Evolutionary conservation across 2,113 vertebrate genomes (phyloP).

Genomic region (Ceyx melanurus): DNA sequence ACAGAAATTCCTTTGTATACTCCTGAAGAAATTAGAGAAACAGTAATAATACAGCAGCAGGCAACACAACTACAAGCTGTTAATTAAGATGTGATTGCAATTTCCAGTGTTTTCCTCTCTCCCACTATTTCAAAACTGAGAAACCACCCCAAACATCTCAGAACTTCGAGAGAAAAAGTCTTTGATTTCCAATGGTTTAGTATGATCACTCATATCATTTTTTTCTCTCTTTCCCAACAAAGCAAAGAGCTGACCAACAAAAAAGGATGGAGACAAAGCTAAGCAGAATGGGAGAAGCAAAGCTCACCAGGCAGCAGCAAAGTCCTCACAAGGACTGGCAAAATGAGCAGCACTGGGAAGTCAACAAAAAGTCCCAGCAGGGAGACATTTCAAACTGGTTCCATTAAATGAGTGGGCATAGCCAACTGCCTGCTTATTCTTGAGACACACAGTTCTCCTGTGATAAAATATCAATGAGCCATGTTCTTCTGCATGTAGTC

Average conservation of each 20-base stretch:
- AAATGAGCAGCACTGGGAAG: background rate
- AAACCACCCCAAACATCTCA: background rate
- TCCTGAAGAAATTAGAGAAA: background rate
- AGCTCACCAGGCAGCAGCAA: background rate
- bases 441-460: background rate
- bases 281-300: background rate
- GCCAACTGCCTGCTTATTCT: background rate
- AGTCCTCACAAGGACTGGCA: background rate
- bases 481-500: conserved; percentile 13
- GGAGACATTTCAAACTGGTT: background rate
- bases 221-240: background rate
- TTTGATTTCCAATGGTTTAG: background rate
- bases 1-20: background rate
- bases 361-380: background rate
- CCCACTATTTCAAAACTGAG: background rate
- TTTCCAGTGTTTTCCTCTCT: background rate
- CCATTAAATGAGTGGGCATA: background rate
- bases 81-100: background rate
- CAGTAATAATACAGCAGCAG: background rate
- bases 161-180: background rate
- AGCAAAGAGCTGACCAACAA: background rate
- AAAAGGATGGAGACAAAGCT: background rate
- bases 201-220: background rate
- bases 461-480: conserved; percentile 60
- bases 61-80: background rate